Conservation (phyloP, 1,140 invertebrate species). For the Drosophila melanogaster region DNA sequence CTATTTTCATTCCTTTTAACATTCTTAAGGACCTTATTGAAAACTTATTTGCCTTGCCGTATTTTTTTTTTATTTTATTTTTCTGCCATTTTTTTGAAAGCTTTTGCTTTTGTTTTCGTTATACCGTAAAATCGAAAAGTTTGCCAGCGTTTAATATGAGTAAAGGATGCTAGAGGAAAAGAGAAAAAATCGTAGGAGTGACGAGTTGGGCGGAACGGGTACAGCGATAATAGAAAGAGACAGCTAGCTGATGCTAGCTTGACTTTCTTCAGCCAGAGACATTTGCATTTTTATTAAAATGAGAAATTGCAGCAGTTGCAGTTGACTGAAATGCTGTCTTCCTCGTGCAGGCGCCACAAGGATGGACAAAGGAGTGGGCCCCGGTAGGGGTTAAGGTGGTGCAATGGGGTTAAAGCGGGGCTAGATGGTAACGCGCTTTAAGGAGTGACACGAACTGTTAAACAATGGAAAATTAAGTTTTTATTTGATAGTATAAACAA, state of each 20-base stretch:
- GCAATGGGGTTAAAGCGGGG: constrained; percentile 5
- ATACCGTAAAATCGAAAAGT: constrained; percentile 67
- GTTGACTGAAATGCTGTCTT: constrained; percentile 49
- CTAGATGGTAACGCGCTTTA: neutral
- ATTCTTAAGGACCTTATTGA: constrained; percentile 61
- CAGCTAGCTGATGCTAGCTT: constrained; percentile 35
- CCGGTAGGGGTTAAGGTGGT: neutral
- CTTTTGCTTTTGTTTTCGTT: constrained; percentile 38
- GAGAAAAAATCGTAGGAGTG: neutral
- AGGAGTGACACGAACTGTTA: constrained; percentile 9
- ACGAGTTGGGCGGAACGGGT: neutral
- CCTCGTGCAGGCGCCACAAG: constrained; percentile 37
- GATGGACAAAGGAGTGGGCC: constrained; percentile 20
- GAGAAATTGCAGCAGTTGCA: constrained; percentile 72
- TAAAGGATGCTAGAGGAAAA: constrained; percentile 7
- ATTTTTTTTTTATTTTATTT: constrained; percentile 7
- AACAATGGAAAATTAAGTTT: constrained; percentile 17
- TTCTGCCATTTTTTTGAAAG: constrained; percentile 11
- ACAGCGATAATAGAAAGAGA: constrained; percentile 26
- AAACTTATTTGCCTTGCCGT: constrained; percentile 60
- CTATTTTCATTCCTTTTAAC: constrained; percentile 40
- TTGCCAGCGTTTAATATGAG: constrained; percentile 67
- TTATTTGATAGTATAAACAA: constrained; percentile 25
- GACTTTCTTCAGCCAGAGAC: constrained; percentile 67
- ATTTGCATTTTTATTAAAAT: constrained; percentile 83